A percentile compares a stretch with the other conserved stretches of the same genome.
phyloP scores from a whole-genome alignment of 2,113 vertebrate genomes.

The Microtus richardsoni region DNA sequence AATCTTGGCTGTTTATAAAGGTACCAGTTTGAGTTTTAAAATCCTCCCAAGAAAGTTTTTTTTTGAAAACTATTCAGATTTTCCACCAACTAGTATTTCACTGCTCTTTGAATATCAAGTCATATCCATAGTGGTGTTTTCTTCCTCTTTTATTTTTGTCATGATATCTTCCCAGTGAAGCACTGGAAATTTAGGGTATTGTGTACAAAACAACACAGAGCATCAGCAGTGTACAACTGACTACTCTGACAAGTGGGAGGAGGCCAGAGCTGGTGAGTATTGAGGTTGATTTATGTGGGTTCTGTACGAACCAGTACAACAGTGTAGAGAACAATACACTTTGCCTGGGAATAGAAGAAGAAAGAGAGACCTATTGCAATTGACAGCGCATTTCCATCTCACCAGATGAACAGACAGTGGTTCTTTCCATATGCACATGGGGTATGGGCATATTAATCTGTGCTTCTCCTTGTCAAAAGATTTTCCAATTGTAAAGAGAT shows the following conservation, averaged over 20 bases:
- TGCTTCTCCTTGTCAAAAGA: not conserved
- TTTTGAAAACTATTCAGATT: not conserved
- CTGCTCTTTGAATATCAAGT: not conserved
- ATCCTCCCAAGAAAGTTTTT: not conserved
- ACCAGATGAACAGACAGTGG: not conserved
- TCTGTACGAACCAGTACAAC: not conserved
- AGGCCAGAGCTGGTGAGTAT: not conserved
- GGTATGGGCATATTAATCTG: not conserved
- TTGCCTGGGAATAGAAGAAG: not conserved
- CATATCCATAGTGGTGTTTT: not conserved
- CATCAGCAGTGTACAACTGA: not conserved
- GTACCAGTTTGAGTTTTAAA: not conserved
- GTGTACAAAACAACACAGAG: not conserved
- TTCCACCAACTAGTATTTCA: not conserved
- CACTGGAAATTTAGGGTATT: not conserved
- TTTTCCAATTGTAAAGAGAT: not conserved
- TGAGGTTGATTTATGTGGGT: not conserved
- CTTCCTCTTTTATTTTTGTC: not conserved
- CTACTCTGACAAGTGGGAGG: not conserved
- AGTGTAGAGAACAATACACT: not conserved
- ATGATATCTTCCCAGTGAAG: not conserved
- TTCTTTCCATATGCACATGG: not conserved
- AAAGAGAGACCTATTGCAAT: not conserved
- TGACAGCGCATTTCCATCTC: not conserved
- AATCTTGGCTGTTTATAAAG: not conserved